Evolutionary conservation across 2,888 invertebrate species (phyloP), one percentile per base, ranked within the genome.

Genomic region (Automeris io): DNA sequence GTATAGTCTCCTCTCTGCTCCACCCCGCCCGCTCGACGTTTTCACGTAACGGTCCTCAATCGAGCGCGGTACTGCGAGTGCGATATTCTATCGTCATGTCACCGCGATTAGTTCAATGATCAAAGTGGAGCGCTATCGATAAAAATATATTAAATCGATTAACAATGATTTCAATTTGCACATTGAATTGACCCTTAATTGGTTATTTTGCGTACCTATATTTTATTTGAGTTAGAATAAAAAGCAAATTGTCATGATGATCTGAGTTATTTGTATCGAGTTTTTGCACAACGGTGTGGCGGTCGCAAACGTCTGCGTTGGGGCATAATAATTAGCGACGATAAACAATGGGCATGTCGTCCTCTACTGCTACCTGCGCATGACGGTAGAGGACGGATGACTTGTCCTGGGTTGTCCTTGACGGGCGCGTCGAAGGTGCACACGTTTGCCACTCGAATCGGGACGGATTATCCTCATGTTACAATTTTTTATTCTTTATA

Each of bases 1-100:
- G 61, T 75, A 71, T 72, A 70, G 72, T 70, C 70, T 65, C 72
- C 70, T 65, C 72, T 62, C 63, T 71, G 71, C 81, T 78, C 77
- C 80, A 72, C 80, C 81, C 75, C 78, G 72, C 75, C 61, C 73
- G 70, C 73, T 80, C 75, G 66, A 71, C 78, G 79, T 83, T 85
- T 76, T 83, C 82, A 83, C 82, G 85, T 85, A 86, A 86, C 86
- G 86, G 85, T 87, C 79, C 74, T 80, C 81, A 85, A 86, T 83
- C 82, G 83, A 85, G 86, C 85, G 85, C 82, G 76, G 76, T 83
- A 78, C 80, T 76, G 81, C 73, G 70, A 75, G 66, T 70, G 66
- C 60, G 67, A 63, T 68, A 60, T 57, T 63, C 65, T 68, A 64
- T 66, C 64, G 66, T 63, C 60, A 63, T 66, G 49, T 40, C 46